Conservation (phyloP, 2,113 vertebrate species). For the Oreocharis arfaki region DNA sequence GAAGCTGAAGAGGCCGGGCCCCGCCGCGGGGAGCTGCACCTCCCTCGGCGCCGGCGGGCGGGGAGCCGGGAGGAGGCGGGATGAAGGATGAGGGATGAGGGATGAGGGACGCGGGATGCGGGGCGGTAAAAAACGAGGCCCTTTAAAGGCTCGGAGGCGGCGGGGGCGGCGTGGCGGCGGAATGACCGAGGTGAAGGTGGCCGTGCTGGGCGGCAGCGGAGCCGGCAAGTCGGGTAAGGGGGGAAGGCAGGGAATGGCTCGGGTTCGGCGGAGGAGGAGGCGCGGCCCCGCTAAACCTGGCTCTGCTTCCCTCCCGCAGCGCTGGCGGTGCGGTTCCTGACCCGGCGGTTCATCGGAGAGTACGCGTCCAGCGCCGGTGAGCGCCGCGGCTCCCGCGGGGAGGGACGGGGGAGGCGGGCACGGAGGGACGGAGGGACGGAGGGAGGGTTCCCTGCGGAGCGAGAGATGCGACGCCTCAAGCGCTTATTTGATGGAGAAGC, state of each 20-base stretch:
- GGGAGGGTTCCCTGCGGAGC: rapidly evolving
- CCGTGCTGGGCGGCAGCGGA: conserved; percentile 78
- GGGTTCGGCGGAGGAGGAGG: rapidly evolving
- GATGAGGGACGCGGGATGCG: neutral
- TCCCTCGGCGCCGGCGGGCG: neutral
- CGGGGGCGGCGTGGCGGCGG: neutral
- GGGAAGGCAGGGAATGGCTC: rapidly evolving
- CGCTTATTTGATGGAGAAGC: rapidly evolving
- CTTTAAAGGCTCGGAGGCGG: neutral
- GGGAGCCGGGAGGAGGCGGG: neutral
- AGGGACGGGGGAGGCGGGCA: rapidly evolving
- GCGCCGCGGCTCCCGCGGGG: neutral
- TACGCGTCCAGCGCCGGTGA: conserved; percentile 84
- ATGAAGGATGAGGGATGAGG: neutral
- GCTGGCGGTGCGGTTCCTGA: conserved; percentile 83
- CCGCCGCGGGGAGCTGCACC: neutral
- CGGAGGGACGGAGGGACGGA: rapidly evolving
- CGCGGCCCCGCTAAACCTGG: neutral
- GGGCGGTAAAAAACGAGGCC: neutral
- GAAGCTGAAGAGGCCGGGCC: too few species aligned
- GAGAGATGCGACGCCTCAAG: rapidly evolving
- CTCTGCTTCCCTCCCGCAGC: conserved; percentile 64
- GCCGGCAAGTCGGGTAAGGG: conserved; percentile 84
- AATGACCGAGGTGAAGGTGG: conserved; percentile 80
- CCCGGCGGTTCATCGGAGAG: conserved; percentile 82